phyloP scores from a whole-genome alignment of 2,113 vertebrate genomes.

The Coracopsis vasa region DNA sequence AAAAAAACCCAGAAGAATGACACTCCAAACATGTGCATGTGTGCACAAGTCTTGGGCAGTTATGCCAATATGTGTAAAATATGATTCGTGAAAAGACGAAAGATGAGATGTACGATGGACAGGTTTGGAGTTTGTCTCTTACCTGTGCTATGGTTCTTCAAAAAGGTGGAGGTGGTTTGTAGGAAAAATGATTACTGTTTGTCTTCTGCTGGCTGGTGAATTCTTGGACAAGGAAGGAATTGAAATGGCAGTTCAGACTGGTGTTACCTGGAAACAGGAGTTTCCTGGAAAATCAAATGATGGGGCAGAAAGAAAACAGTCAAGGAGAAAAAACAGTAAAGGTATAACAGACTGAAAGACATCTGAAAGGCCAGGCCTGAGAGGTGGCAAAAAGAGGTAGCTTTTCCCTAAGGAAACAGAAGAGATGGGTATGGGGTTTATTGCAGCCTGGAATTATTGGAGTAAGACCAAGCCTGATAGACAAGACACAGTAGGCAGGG shows the following conservation, averaged over 20 bases:
- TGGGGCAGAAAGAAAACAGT: not conserved
- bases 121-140: not conserved
- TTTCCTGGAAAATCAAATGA: not conserved
- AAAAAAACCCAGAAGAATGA: not conserved
- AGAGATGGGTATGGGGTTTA: not conserved
- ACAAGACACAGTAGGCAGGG: not conserved
- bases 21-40: accelerated
- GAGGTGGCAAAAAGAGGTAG: not conserved
- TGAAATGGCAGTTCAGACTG: not conserved
- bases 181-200: not conserved
- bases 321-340: not conserved
- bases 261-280: not conserved
- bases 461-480: not conserved
- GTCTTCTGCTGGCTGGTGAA: not conserved
- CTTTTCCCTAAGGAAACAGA: not conserved
- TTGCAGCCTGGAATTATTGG: not conserved
- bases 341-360: not conserved
- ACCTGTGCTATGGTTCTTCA: not conserved
- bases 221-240: not conserved
- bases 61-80: not conserved
- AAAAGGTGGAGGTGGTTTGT: not conserved
- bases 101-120: not conserved
- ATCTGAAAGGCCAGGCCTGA: not conserved
- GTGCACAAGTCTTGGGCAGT: not conserved
- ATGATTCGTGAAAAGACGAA: not conserved